Percentiles rank a stretch among this genome's conserved stretches.
phyloP scores from a whole-genome alignment of 2,797 vertebrate genomes.

The Sebastes itinus region DNA sequence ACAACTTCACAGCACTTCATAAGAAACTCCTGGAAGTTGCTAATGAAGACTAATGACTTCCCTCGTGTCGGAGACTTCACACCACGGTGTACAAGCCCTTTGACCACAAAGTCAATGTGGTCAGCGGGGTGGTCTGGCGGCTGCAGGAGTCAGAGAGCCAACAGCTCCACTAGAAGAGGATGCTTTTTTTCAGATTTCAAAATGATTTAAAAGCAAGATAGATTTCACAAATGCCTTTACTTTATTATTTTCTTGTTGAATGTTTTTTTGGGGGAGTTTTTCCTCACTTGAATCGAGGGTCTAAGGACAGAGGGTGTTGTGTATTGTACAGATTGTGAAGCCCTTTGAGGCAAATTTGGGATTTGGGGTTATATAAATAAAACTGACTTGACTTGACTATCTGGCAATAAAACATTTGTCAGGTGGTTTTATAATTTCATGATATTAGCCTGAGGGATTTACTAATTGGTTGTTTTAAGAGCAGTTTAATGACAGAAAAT shows the following conservation, averaged over 20 bases:
- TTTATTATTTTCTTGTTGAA: not conserved
- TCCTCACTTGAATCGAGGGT: not conserved
- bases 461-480: not conserved
- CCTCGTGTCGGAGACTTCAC: slow-evolving; percentile 79
- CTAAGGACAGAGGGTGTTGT: not conserved
- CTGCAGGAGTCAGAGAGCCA: not conserved
- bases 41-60: slow-evolving; percentile 88
- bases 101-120: slow-evolving; percentile 64
- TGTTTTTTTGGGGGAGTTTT: not conserved
- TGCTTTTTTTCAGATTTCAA: not conserved
- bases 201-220: not conserved
- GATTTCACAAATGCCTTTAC: not conserved
- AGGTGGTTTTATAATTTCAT: not conserved
- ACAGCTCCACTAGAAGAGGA: not conserved
- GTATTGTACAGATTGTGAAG: not conserved
- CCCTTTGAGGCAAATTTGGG: not conserved
- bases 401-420: not conserved
- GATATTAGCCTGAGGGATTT: not conserved
- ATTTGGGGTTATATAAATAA: not conserved
- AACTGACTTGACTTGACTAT: not conserved
- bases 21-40: slow-evolving; percentile 86
- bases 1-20: slow-evolving; percentile 86
- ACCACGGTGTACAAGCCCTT: slow-evolving; percentile 72
- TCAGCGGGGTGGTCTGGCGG: slow-evolving; percentile 66
- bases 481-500: not conserved